phyloP scores from a whole-genome alignment of 2,888 invertebrate species.

The Monopis laevigella region DNA sequence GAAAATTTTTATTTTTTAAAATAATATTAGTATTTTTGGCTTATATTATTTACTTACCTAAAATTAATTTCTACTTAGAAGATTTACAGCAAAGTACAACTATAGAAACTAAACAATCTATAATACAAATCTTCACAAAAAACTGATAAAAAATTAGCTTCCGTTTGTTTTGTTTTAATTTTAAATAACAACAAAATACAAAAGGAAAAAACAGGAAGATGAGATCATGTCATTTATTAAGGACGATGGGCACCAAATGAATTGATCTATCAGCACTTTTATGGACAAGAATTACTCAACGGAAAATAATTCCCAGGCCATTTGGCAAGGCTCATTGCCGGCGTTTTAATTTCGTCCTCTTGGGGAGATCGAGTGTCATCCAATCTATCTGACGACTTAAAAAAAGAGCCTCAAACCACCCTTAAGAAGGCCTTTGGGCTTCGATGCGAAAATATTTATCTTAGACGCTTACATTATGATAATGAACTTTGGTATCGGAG shows the following conservation, averaged over 20 bases:
- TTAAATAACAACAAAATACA: no score
- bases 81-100: no score
- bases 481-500: constrained; percentile 8
- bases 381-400: constrained; percentile 61
- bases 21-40: no score
- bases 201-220: no score
- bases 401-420: constrained; percentile 37
- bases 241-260: constrained; percentile 57
- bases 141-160: no score
- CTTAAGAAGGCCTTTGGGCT: constrained; percentile 27
- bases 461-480: constrained; percentile 10
- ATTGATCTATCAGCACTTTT: constrained; percentile 68
- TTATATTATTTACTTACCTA: no score
- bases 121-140: no score
- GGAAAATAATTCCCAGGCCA: constrained; percentile 61
- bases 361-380: constrained; percentile 66
- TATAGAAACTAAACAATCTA: no score
- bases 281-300: constrained; percentile 65
- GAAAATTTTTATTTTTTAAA: no score
- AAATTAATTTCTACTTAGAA: no score
- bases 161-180: no score
- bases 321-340: constrained; percentile 60
- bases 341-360: constrained; percentile 64
- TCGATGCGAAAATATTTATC: constrained; percentile 43
- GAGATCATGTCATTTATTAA: constrained; percentile 62